Evolutionary conservation across 1,140 invertebrate species (phyloP).

Genomic region (Temnothorax longispinosus): DNA sequence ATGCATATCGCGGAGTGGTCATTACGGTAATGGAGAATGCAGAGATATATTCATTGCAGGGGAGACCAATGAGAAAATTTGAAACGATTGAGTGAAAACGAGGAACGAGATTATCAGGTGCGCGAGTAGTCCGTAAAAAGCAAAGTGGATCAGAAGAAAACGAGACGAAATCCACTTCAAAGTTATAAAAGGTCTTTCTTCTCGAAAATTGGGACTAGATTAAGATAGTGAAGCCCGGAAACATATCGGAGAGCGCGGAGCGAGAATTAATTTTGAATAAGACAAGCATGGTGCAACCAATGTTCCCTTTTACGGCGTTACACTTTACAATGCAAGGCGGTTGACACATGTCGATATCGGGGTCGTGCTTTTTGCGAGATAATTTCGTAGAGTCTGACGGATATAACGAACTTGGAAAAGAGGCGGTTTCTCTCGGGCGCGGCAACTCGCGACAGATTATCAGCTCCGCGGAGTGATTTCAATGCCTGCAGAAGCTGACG

Average conservation of each 20-base stretch:
- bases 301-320: neutral
- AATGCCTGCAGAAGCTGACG: neutral
- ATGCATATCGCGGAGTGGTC: conserved; percentile 62
- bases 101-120: neutral
- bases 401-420: neutral
- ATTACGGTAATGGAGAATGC: conserved; percentile 77
- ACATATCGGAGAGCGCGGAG: neutral
- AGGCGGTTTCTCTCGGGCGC: neutral
- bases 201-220: neutral
- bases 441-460: neutral
- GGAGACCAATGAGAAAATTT: neutral
- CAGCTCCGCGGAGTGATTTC: conserved; percentile 26
- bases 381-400: conserved; percentile 34
- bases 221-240: neutral
- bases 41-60: conserved; percentile 49
- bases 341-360: conserved; percentile 42
- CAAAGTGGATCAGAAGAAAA: neutral
- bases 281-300: neutral
- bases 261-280: conserved; percentile 32
- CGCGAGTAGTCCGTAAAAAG: neutral
- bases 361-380: neutral
- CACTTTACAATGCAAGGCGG: neutral
- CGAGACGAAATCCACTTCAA: neutral
- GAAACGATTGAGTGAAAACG: neutral
- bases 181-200: neutral